Percentiles rank a stretch among this genome's conserved stretches.
phyloP scores from a whole-genome alignment of 2,113 vertebrate genomes.

The Limanda limanda region DNA sequence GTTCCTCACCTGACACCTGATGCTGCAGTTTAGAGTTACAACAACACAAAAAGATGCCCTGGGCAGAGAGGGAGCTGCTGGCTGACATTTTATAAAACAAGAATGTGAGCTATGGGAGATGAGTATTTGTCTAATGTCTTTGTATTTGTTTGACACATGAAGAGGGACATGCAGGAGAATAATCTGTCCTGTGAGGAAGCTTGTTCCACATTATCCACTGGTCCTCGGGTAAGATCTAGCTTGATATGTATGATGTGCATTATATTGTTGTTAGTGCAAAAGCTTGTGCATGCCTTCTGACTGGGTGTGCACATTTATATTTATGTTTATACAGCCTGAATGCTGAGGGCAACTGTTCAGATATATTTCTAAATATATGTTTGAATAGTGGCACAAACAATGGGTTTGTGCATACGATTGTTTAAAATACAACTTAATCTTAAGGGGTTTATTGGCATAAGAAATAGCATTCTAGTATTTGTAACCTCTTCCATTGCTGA shows the following conservation, averaged over 20 bases:
- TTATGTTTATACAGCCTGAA: background rate
- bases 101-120: constrained; percentile 24
- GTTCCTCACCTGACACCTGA: constrained; percentile 43
- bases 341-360: no score
- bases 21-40: constrained; percentile 66
- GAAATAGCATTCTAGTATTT: no score
- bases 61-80: constrained; percentile 1
- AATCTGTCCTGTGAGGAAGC: background rate
- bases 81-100: constrained; percentile 40
- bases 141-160: constrained; percentile 11
- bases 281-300: background rate
- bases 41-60: constrained; percentile 33
- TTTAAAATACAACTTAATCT: no score
- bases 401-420: no score
- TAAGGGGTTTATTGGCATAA: no score
- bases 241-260: background rate
- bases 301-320: background rate
- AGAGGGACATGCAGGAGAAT: background rate
- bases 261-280: background rate
- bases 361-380: no score
- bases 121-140: constrained; percentile 37
- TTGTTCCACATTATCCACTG: no score
- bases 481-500: no score
- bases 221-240: constrained; percentile 50
- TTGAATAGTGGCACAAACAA: no score